Evolutionary conservation across 2,888 invertebrate genomes (phyloP).

Genomic region (Acrocyrtus sp.): DNA sequence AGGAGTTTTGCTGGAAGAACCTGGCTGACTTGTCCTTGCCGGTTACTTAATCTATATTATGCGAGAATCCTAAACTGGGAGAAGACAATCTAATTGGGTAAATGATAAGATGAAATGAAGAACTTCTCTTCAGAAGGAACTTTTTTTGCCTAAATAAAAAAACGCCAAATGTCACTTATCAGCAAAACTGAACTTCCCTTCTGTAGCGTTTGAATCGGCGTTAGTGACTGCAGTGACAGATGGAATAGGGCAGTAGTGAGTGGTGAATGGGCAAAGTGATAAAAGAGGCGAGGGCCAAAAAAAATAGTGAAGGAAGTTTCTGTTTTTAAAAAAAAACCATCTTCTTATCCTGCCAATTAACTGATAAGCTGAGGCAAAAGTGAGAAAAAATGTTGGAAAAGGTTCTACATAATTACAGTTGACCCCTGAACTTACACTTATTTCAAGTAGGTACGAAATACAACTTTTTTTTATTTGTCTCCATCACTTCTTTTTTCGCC

Average conservation of each 20-base stretch:
- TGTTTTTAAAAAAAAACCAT: neutral
- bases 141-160: neutral
- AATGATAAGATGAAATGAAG: constrained; percentile 29
- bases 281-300: constrained; percentile 4
- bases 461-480: neutral
- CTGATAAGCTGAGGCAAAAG: constrained; percentile 42
- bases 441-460: constrained; percentile 5
- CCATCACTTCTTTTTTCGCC: constrained; percentile 7
- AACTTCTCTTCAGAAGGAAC: neutral
- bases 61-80: constrained; percentile 32
- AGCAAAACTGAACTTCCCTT: neutral
- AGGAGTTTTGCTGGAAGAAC: constrained; percentile 36
- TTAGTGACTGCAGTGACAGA: constrained; percentile 18
- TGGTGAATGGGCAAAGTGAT: constrained; percentile 37
- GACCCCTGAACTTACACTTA: constrained; percentile 28
- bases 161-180: no score
- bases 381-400: constrained; percentile 12
- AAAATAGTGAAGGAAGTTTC: constrained; percentile 17
- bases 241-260: neutral
- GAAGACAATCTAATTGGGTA: constrained; percentile 14
- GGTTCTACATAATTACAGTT: constrained; percentile 38
- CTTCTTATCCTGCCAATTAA: constrained; percentile 31
- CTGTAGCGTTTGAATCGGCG: neutral
- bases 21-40: constrained; percentile 41
- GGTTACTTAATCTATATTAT: constrained; percentile 51